Evolutionary conservation across 1,140 invertebrate genomes (phyloP).

Genomic region (Orius laevigatus): DNA sequence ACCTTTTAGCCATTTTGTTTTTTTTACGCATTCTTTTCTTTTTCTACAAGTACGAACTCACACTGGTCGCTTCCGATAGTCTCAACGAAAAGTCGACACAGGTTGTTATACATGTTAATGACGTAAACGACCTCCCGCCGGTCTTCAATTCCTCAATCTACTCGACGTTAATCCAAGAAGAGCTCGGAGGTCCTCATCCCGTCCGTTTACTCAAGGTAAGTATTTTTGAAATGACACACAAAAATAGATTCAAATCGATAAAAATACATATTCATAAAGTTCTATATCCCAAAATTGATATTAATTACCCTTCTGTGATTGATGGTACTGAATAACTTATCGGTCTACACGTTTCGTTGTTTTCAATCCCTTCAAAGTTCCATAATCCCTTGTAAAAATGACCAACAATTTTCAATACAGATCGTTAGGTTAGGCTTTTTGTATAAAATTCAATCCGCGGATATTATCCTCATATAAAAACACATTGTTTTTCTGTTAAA

Average conservation of each 20-base stretch:
- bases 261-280: too few relatives aligned
- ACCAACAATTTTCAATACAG: too few relatives aligned
- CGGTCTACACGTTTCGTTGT: too few relatives aligned
- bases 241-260: not conserved
- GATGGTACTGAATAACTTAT: too few relatives aligned
- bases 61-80: slow-evolving; percentile 69
- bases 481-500: too few relatives aligned
- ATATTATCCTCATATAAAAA: too few relatives aligned
- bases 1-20: slow-evolving; percentile 11
- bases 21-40: slow-evolving; percentile 16
- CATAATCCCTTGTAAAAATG: too few relatives aligned
- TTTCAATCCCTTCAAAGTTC: too few relatives aligned
- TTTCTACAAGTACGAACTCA: slow-evolving; percentile 56
- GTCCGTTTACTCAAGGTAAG: slow-evolving; percentile 42
- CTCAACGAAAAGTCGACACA: slow-evolving; percentile 66
- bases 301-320: too few relatives aligned
- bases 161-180: slow-evolving; percentile 47
- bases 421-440: too few relatives aligned
- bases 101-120: slow-evolving; percentile 57
- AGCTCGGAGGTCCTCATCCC: slow-evolving; percentile 39
- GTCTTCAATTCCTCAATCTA: slow-evolving; percentile 54
- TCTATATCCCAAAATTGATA: too few relatives aligned
- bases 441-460: too few relatives aligned
- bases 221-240: not conserved
- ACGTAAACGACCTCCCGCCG: slow-evolving; percentile 69